Base-by-base conservation (phyloP, 1,140 invertebrate species). In the Aleiodes sp. region DNA sequence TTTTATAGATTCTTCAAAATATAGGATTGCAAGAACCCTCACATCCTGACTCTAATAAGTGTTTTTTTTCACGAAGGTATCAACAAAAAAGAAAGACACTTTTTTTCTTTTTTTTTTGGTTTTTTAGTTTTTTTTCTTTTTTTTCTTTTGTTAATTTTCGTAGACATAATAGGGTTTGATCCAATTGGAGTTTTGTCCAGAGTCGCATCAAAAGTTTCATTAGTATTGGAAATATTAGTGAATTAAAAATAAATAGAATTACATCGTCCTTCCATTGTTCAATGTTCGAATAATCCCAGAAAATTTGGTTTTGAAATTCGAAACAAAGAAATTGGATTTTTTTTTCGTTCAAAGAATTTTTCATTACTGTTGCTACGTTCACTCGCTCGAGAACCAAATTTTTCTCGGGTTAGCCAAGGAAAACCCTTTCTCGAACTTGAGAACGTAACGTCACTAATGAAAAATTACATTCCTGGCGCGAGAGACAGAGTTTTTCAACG, bases 21-120 rank as follows among this genome's bases (percentile, higher is more conserved):
- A 6, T 24, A 52, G 16, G 16, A 21, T 52, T 52, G 2, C 8
- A 52, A 24, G n/a, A n/a, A n/a, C n/a, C n/a, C n/a, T n/a, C n/a
- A n/a, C n/a, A n/a, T n/a, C n/a, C n/a, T n/a, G n/a, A n/a, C n/a
- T n/a, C n/a, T n/a, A n/a, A n/a, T n/a, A n/a, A n/a, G n/a, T n/a
- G n/a, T n/a, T n/a, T n/a, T n/a, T 2, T 52, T 21, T 52, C 46
- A 52, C 21, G 4, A 4, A 46, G 19, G 19, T 52, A 24, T 24
- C 39, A 43, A 43, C 39, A 16, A 43, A 43, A 52, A 52, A 52
- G 46, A 52, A 52, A 21, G 21, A 52, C 41, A n/a, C n/a, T 52
- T 52, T 52, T 52, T 52, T 4, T 9, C 7, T 52, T 52, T 52
- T 52, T 52, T 21, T 12, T 12, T 24, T 52, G 21, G 21, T 52